phyloP scores from a whole-genome alignment of 2,797 vertebrate genomes.

The Smutsia gigantea region DNA sequence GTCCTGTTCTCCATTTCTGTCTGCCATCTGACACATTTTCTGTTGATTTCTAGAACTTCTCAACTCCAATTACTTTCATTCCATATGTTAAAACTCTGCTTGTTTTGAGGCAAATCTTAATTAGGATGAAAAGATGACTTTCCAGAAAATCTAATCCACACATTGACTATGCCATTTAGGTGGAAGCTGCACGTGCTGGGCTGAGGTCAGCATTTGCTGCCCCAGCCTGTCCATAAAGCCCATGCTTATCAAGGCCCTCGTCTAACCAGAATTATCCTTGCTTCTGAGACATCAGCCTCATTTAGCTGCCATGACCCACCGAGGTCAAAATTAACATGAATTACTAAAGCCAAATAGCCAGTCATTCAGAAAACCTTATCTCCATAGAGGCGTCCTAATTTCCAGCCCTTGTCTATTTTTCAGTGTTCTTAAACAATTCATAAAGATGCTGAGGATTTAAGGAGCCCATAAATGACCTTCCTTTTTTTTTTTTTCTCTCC shows the following conservation, averaged over 20 bases:
- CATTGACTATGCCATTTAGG: conserved; percentile 44
- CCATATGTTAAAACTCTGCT: conserved; percentile 76
- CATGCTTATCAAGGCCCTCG: not conserved
- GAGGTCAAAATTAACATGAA: conserved; percentile 39
- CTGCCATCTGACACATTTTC: conserved; percentile 73
- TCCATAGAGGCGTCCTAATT: not conserved
- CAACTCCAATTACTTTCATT: conserved; percentile 70
- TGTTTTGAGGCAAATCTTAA: conserved; percentile 75
- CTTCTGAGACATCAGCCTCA: not conserved
- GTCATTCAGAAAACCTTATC: not conserved
- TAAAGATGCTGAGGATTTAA: not conserved
- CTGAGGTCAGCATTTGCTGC: conserved; percentile 57
- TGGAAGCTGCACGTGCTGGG: conserved; percentile 20
- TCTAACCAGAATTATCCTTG: conserved; percentile 33
- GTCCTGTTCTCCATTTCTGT: conserved; percentile 63
- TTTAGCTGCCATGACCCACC: conserved; percentile 16
- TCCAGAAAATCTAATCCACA: conserved; percentile 63
- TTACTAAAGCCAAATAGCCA: conserved; percentile 1
- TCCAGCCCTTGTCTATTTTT: not conserved
- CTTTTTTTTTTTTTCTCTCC: conserved; percentile 13
- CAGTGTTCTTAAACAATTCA: not conserved
- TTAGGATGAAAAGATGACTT: conserved; percentile 71
- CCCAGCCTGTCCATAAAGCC: not conserved
- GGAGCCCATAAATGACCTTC: not conserved
- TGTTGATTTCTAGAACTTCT: conserved; percentile 70